Base-by-base conservation (phyloP, 2,797 vertebrate species). In the Halcyon badia region DNA sequence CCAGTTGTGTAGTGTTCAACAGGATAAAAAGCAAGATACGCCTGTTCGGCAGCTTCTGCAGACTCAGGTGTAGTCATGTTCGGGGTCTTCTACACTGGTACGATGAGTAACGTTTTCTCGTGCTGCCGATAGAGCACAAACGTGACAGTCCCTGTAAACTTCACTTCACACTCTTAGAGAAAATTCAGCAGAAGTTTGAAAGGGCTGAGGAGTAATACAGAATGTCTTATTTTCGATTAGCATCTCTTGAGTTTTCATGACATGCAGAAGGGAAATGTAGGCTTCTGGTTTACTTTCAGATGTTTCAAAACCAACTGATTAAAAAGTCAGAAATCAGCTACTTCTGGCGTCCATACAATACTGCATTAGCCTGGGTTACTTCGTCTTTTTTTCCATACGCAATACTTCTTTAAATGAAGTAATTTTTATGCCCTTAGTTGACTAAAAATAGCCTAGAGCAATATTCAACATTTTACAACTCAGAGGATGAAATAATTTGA, bases 391-490 rank as follows among this genome's bases (percentile, higher is more conserved):
- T 80, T 79, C 73, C 24, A 61, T 44, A 7, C 6, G 5, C 26
- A 89, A 46, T 9, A 8, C 8, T 72, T 24, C 7, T 66, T 80
- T 71, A 52, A 77, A 17, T 54, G 15, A 56, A 85, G 41, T n/a
- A 22, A 11, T 66, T 89, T 80, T 94, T 57, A 16, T 77, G 52
- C 39, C 61, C 3, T 41, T 68, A 83, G 51, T 70, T 83, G 76
- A 57, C 33, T 85, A 56, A 71, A 91, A 80, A n/a, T 37, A 90
- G 37, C 33, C n/a, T 71, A 61, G 49, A 94, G 33, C 44, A 57
- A 8, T 80, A 60, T 24, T 78, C 35, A 85, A 1, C 33, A 3
- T 77, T 46, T 52, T 64, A 64, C 66, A 51, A 25, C 39, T 78
- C 12, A 15, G 20, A 54, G 24, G 44, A 44, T 75, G 15, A 73